Evolutionary conservation across 1,140 invertebrate species (phyloP).

Genomic region (Drosophila persimilis): DNA sequence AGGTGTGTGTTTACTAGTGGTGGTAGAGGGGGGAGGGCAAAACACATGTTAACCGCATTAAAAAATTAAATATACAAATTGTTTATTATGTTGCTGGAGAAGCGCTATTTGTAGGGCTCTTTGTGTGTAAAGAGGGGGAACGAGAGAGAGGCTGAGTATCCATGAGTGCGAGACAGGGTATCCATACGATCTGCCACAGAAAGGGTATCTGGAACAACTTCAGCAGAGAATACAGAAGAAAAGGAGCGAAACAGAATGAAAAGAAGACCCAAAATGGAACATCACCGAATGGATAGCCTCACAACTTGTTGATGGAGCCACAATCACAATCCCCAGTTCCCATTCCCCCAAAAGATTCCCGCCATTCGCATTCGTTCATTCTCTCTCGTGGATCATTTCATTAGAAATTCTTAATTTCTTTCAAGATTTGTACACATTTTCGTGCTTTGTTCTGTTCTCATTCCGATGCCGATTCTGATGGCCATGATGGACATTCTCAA

Average conservation of each 20-base stretch:
- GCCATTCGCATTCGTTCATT: constrained; percentile 26
- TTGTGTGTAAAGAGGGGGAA: neutral
- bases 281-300: neutral
- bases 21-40: constrained; percentile 14
- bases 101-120: constrained; percentile 48
- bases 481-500: constrained; percentile 66
- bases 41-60: constrained; percentile 80
- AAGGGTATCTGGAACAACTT: no score
- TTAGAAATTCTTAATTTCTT: constrained; percentile 51
- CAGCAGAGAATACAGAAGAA: no score
- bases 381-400: constrained; percentile 34
- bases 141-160: neutral
- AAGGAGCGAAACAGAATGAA: no score
- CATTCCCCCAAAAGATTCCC: neutral
- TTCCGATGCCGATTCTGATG: constrained; percentile 10
- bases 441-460: constrained; percentile 33
- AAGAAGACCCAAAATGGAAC: neutral
- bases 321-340: constrained; percentile 7
- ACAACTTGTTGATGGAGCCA: constrained; percentile 42
- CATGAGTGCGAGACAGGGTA: neutral
- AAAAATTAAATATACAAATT: constrained; percentile 79
- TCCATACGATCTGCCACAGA: no score
- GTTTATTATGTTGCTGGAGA: constrained; percentile 73
- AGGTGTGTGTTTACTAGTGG: constrained; percentile 10
- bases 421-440: constrained; percentile 19